Evolutionary conservation across 2,797 vertebrate species (phyloP).

Genomic region (Pangasius sanitwongsei): DNA sequence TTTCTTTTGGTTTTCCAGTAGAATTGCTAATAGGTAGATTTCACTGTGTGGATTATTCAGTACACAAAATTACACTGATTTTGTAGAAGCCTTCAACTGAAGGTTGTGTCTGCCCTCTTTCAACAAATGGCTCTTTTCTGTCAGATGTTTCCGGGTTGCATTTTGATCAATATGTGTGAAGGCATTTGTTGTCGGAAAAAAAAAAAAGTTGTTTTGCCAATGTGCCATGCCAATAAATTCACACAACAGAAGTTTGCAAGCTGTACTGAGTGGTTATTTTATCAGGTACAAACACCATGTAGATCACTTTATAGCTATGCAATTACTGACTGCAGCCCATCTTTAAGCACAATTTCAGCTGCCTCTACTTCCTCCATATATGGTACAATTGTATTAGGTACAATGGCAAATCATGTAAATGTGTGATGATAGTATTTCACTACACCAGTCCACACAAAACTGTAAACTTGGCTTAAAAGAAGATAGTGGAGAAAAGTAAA

Average conservation of each 20-base stretch:
- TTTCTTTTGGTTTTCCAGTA: slow-evolving; percentile 4
- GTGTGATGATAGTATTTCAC: not conserved
- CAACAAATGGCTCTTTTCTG: slow-evolving; percentile 6
- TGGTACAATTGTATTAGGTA: not conserved
- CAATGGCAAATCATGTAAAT: not conserved
- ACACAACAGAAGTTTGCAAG: not conserved
- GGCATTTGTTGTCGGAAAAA: not conserved
- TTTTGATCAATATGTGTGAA: slow-evolving; percentile 13
- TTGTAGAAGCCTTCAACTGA: slow-evolving; percentile 25
- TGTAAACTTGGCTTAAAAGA: not conserved
- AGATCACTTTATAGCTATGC: not conserved
- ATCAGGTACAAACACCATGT: not conserved
- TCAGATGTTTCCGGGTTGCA: slow-evolving; percentile 26
- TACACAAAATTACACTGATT: slow-evolving; percentile 23
- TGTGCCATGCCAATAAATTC: slow-evolving; percentile 26
- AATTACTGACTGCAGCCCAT: not conserved
- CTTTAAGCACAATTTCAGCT: not conserved
- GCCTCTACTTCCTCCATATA: not conserved
- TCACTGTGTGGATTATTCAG: slow-evolving; percentile 2
- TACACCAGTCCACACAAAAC: not conserved
- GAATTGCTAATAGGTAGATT: not conserved
- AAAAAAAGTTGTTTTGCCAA: slow-evolving; percentile 10
- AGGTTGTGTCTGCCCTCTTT: slow-evolving; percentile 13
- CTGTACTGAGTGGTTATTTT: not conserved
- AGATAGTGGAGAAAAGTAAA: not conserved